phyloP scores from a whole-genome alignment of 2,888 invertebrate species.

The Coelinius sp. region DNA sequence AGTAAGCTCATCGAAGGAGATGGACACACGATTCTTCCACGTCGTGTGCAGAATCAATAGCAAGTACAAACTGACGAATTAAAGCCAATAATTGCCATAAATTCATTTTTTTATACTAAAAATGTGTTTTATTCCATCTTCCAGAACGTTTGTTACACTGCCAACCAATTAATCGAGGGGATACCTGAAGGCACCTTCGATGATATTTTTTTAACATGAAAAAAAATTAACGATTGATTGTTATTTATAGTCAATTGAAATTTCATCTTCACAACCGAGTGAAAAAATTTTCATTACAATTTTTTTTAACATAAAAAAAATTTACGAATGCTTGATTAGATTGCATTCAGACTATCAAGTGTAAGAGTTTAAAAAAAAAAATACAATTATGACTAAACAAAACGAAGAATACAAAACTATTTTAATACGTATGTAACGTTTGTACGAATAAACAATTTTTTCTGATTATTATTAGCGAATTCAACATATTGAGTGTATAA shows the following conservation, averaged over 20 bases:
- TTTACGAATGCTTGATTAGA: not conserved
- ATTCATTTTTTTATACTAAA: not conserved
- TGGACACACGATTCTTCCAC: constrained; percentile 58
- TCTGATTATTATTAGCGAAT: not conserved
- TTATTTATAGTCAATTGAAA: not conserved
- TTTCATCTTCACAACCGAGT: not conserved
- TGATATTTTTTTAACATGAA: constrained; percentile 3
- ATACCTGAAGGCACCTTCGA: constrained; percentile 2
- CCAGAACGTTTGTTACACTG: not conserved
- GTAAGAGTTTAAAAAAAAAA: not conserved
- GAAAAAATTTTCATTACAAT: not conserved
- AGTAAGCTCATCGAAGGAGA: constrained; percentile 84
- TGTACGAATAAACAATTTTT: constrained; percentile 2
- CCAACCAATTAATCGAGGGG: not conserved
- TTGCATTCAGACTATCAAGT: not conserved
- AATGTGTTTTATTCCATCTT: constrained; percentile 15
- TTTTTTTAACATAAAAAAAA: not conserved
- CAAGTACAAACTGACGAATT: constrained; percentile 45
- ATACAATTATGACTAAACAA: not conserved
- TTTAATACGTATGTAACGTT: not conserved
- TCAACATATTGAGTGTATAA: not conserved
- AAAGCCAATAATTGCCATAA: not conserved
- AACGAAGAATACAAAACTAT: not conserved
- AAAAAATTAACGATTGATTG: not conserved
- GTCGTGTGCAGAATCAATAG: constrained; percentile 55